A percentile compares a stretch with the other conserved stretches of the same genome.
These are phyloP conservation scores for Pediacus dermestoides DNA, from an alignment of 2,888 invertebrate species.

Conservation along the genomic window DNA sequence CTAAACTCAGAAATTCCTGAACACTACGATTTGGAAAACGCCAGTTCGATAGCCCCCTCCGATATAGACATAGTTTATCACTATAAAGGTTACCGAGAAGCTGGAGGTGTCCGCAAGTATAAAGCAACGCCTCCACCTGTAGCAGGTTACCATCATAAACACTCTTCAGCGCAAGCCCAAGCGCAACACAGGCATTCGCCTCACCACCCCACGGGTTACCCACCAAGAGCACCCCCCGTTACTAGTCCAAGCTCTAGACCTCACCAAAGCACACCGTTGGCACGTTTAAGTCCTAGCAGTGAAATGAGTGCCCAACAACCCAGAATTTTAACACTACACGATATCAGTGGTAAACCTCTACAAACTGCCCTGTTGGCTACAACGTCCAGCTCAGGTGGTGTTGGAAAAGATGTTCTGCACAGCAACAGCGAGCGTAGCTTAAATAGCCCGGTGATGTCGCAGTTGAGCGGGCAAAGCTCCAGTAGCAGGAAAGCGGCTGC, in stretches of 20 bases:
- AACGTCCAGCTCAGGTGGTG: slow-evolving; percentile 83
- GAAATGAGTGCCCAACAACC: slow-evolving; percentile 89
- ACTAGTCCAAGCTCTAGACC: slow-evolving; percentile 68
- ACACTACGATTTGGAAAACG: slow-evolving; percentile 95
- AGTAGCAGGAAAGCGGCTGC: slow-evolving; percentile 65
- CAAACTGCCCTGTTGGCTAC: slow-evolving; percentile 87
- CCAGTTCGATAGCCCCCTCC: slow-evolving; percentile 95
- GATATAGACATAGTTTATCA: slow-evolving; percentile 96
- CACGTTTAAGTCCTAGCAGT: slow-evolving; percentile 86
- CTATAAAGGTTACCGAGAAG: slow-evolving; percentile 87
- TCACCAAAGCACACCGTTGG: slow-evolving; percentile 87
- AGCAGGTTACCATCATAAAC: slow-evolving; percentile 74
- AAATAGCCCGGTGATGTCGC: slow-evolving; percentile 90
- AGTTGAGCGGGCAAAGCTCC: slow-evolving; percentile 82
- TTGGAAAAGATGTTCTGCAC: slow-evolving; percentile 79
- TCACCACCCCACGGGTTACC: slow-evolving; percentile 72
- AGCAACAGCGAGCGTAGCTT: slow-evolving; percentile 88
- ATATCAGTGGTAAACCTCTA: slow-evolving; percentile 88
- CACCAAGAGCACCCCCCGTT: slow-evolving; percentile 69
- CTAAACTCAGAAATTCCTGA: slow-evolving; percentile 79
- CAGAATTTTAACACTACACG: slow-evolving; percentile 86
- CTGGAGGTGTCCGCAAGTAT: slow-evolving; percentile 78
- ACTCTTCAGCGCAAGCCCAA: slow-evolving; percentile 60
- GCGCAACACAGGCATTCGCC: slow-evolving; percentile 77
- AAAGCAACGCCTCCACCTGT: slow-evolving; percentile 82